A percentile compares a stretch with the other conserved stretches of the same genome.
Conservation (phyloP, 2,888 invertebrate species). For the Aphodius sticticus region DNA sequence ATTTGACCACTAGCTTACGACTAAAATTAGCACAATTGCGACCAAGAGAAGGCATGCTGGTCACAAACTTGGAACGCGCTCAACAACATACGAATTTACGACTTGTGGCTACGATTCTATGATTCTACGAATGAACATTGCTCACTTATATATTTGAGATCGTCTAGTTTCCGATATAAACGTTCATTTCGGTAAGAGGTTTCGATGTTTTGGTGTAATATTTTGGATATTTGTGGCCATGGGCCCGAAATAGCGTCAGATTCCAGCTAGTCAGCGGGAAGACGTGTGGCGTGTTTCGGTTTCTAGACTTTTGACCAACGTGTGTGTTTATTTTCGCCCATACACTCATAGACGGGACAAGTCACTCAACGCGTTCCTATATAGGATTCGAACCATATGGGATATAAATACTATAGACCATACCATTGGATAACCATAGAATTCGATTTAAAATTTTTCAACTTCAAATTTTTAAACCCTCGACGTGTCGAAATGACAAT, state of each 20-base stretch:
- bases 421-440: background rate
- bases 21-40: background rate
- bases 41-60: background rate
- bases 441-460: no score
- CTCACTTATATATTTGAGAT: background rate
- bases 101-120: background rate
- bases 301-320: constrained; percentile 5
- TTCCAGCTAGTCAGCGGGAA: background rate
- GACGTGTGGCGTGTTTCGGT: background rate
- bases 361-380: background rate
- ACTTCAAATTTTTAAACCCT: no score
- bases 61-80: background rate
- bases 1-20: background rate
- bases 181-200: no score
- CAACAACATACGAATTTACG: constrained; percentile 5
- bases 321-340: constrained; percentile 14
- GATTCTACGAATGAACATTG: background rate
- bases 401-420: background rate
- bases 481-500: no score
- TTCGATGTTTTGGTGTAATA: background rate
- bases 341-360: background rate
- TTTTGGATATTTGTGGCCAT: no score
- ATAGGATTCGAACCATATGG: background rate
- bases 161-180: background rate
- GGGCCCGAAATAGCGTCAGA: background rate